phyloP scores from a whole-genome alignment of 2,888 invertebrate genomes.

The Diarsia mendica region DNA sequence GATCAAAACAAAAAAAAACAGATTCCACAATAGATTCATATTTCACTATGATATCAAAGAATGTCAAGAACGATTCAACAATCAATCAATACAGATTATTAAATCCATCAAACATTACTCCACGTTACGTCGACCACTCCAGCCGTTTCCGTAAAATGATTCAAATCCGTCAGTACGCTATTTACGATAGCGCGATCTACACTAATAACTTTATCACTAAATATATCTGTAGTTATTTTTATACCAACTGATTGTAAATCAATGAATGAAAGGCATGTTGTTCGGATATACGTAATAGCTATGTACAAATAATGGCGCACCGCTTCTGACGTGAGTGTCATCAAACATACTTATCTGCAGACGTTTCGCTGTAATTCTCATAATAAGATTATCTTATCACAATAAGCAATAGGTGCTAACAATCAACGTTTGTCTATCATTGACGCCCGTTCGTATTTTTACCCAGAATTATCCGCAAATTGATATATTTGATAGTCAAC shows the following conservation, averaged over 20 bases:
- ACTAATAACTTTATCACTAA: constrained; percentile 44
- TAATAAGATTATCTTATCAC: constrained; percentile 60
- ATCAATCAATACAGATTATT: constrained; percentile 29
- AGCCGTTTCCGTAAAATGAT: constrained; percentile 43
- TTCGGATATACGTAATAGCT: constrained; percentile 66
- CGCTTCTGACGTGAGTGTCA: constrained; percentile 63
- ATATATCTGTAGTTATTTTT: constrained; percentile 56
- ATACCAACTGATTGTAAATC: constrained; percentile 56
- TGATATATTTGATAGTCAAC: constrained; percentile 53
- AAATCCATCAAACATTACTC: constrained; percentile 36
- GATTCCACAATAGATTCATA: neutral
- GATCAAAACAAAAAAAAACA: neutral
- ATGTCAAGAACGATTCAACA: constrained; percentile 9
- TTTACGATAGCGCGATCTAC: constrained; percentile 36
- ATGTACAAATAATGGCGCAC: constrained; percentile 67
- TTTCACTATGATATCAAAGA: constrained; percentile 10
- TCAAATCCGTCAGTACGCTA: constrained; percentile 36
- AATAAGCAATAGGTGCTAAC: constrained; percentile 57
- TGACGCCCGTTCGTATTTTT: constrained; percentile 63
- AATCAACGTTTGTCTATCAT: constrained; percentile 66
- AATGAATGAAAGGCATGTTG: constrained; percentile 67
- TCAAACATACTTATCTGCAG: constrained; percentile 65
- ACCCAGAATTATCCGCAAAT: constrained; percentile 56
- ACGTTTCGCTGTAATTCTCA: constrained; percentile 56
- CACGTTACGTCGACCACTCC: constrained; percentile 30